A percentile compares a stretch with the other conserved stretches of the same genome.
Evolutionary conservation across 2,113 vertebrate species (phyloP).

Genomic region (Carettochelys insculpta): DNA sequence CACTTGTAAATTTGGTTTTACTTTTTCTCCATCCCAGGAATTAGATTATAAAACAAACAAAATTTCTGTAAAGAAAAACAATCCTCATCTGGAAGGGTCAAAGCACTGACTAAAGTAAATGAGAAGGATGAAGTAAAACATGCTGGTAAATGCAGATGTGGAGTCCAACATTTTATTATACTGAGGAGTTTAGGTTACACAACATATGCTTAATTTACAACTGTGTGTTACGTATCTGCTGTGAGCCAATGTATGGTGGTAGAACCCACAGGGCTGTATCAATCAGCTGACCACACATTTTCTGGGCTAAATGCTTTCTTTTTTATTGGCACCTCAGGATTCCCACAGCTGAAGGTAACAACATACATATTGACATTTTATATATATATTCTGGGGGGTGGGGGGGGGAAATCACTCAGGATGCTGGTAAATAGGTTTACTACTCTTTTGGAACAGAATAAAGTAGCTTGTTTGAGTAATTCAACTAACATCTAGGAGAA

Average conservation of each 20-base stretch:
- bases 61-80: neutral
- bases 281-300: neutral
- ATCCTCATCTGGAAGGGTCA: neutral
- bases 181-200: fast-evolving
- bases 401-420: no score
- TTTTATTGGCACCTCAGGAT: neutral
- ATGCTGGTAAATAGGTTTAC: neutral
- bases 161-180: neutral
- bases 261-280: neutral
- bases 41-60: slow-evolving; percentile 30
- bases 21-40: neutral
- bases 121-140: neutral
- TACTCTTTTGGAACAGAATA: neutral
- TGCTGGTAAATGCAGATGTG: neutral
- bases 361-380: neutral
- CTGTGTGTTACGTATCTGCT: neutral
- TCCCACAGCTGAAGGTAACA: neutral
- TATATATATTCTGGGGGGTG: no score
- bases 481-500: neutral
- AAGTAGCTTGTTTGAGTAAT: neutral
- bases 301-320: slow-evolving; percentile 1
- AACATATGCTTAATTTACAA: neutral
- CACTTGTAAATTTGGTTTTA: slow-evolving; percentile 57
- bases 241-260: neutral
- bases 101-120: neutral